Conservation (phyloP, 2,888 invertebrate genomes). For the Eilema depressum region DNA sequence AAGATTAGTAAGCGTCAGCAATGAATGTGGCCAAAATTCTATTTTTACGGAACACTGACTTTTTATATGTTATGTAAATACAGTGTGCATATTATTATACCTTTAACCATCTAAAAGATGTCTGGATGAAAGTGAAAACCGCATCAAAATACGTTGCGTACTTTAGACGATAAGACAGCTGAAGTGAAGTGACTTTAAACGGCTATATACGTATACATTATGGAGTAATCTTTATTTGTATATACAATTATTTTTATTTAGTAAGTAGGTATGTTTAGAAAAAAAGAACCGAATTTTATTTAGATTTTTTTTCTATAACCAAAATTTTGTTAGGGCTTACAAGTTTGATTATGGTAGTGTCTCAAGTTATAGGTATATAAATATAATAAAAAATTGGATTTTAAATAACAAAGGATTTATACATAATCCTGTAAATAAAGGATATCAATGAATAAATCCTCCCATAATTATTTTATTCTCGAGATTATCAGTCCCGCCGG, state of each 20-base stretch:
- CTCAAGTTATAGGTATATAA: too few relatives aligned
- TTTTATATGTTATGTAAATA: not conserved
- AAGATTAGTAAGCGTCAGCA: not conserved
- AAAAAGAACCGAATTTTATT: too few relatives aligned
- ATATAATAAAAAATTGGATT: conserved; percentile 91
- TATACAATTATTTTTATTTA: not conserved
- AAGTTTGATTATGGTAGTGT: too few relatives aligned
- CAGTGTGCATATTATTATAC: not conserved
- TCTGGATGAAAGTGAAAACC: not conserved
- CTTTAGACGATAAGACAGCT: not conserved
- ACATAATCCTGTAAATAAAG: conserved; percentile 88
- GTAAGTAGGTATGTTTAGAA: too few relatives aligned
- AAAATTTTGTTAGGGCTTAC: too few relatives aligned
- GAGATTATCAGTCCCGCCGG: too few relatives aligned
- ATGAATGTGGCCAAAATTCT: not conserved
- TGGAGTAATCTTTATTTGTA: not conserved
- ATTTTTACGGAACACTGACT: not conserved
- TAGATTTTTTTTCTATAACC: not conserved
- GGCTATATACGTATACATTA: not conserved
- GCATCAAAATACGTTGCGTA: not conserved
- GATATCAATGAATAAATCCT: conserved; percentile 91
- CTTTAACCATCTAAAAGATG: not conserved
- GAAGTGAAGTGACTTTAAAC: not conserved
- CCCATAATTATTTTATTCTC: conserved; percentile 85
- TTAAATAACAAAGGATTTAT: conserved; percentile 88